These are phyloP conservation scores for Rhynchopsitta pachyrhyncha DNA, from an alignment of 2,113 vertebrate species.

Conservation along the genomic window DNA sequence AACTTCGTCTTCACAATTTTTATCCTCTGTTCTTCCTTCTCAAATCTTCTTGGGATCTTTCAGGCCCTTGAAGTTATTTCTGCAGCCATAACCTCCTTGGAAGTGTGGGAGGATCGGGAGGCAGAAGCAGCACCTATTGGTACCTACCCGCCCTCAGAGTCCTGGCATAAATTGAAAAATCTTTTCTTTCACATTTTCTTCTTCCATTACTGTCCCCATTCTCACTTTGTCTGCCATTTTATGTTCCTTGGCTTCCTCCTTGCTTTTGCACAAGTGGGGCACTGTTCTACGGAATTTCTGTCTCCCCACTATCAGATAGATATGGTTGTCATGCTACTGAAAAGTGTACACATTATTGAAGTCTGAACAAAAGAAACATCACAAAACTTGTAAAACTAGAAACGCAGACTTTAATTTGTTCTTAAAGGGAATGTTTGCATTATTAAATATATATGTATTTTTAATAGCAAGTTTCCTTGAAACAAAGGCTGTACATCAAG, in stretches of 20 bases:
- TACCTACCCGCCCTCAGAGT: background rate
- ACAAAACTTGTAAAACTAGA: background rate
- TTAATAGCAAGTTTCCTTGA: background rate
- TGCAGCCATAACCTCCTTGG: background rate
- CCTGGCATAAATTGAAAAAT: background rate
- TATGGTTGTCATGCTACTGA: background rate
- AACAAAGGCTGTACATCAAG: background rate
- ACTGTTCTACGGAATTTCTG: background rate
- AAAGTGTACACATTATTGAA: background rate
- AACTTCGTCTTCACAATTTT: background rate
- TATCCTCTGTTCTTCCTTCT: background rate
- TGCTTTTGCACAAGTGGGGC: background rate
- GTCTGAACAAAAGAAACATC: background rate
- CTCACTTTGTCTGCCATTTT: background rate
- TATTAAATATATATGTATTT: background rate
- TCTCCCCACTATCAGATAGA: background rate
- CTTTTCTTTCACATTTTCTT: background rate
- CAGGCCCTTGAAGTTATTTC: background rate
- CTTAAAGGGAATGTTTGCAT: background rate
- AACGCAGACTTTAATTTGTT: background rate
- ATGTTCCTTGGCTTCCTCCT: background rate
- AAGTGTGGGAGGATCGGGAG: accelerated
- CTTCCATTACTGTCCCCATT: background rate
- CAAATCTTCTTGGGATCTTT: background rate
- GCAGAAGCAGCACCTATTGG: background rate